Percentiles rank a stretch among this genome's conserved stretches.
Evolutionary conservation across 2,888 invertebrate species (phyloP).

Genomic region (Micropterix aruncella): DNA sequence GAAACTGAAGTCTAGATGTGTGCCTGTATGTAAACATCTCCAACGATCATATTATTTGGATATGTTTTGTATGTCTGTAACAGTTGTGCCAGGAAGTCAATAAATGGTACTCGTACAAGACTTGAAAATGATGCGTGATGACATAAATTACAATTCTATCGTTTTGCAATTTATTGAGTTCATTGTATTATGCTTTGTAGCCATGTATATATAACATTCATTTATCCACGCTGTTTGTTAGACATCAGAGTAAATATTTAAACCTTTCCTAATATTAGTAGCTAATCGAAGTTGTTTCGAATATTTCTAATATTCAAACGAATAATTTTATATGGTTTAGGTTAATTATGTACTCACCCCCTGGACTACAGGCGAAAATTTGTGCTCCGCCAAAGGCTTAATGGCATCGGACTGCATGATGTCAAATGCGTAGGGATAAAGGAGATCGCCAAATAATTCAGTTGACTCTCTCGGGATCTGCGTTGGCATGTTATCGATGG

Average conservation of each 20-base stretch:
- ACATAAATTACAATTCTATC: no score
- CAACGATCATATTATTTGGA: no score
- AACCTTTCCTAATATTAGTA: not conserved
- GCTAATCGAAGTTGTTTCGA: not conserved
- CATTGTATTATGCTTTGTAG: no score
- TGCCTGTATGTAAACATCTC: no score
- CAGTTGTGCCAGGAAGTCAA: no score
- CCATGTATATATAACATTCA: not conserved
- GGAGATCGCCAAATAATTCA: constrained; percentile 90
- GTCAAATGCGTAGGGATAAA: constrained; percentile 79
- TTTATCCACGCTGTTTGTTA: no score
- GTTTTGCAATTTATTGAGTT: no score
- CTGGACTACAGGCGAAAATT: constrained; percentile 56
- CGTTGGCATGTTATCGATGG: constrained; percentile 99
- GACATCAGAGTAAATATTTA: no score
- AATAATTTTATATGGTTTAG: not conserved
- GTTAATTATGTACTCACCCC: constrained; percentile 34
- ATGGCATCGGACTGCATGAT: constrained; percentile 77
- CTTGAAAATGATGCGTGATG: no score
- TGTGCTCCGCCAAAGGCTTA: constrained; percentile 62
- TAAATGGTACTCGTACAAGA: no score
- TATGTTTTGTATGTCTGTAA: no score
- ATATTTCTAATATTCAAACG: constrained; percentile 18
- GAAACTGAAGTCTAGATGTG: no score
- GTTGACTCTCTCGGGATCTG: constrained; percentile 95